Evolutionary conservation across 2,888 invertebrate genomes (phyloP).

Genomic region (Cheiracanthium punctorium): DNA sequence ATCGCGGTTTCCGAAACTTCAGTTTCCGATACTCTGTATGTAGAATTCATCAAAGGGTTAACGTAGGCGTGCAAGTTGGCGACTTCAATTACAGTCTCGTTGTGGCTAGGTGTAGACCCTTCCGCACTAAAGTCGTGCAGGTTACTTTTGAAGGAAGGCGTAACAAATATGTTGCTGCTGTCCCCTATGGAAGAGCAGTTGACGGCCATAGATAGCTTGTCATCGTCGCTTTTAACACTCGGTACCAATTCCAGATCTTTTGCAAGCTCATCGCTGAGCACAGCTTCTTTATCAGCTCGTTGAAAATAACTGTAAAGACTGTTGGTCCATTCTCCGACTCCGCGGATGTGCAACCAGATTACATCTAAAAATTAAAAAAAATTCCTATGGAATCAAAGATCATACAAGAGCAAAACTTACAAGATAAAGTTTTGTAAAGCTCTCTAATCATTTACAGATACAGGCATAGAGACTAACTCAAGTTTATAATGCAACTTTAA

Average conservation of each 20-base stretch:
- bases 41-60: neutral
- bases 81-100: neutral
- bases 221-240: neutral
- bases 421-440: neutral
- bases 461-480: too few species aligned
- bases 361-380: conserved; percentile 81
- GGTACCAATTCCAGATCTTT: conserved; percentile 10
- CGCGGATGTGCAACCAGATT: conserved; percentile 94
- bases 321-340: conserved; percentile 96
- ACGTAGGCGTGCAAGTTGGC: neutral
- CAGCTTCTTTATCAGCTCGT: conserved; percentile 48
- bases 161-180: neutral
- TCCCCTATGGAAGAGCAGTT: neutral
- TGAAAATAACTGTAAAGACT: conserved; percentile 87
- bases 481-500: too few species aligned
- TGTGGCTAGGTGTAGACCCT: neutral
- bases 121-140: neutral
- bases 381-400: neutral
- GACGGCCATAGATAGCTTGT: neutral
- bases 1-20: neutral
- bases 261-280: conserved; percentile 57
- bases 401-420: neutral
- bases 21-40: neutral
- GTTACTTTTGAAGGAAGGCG: neutral
- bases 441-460: too few species aligned